Evolutionary conservation across 1,140 invertebrate genomes (phyloP), one percentile per base, ranked within the genome.

Genomic region (Piezodorus guildinii): DNA sequence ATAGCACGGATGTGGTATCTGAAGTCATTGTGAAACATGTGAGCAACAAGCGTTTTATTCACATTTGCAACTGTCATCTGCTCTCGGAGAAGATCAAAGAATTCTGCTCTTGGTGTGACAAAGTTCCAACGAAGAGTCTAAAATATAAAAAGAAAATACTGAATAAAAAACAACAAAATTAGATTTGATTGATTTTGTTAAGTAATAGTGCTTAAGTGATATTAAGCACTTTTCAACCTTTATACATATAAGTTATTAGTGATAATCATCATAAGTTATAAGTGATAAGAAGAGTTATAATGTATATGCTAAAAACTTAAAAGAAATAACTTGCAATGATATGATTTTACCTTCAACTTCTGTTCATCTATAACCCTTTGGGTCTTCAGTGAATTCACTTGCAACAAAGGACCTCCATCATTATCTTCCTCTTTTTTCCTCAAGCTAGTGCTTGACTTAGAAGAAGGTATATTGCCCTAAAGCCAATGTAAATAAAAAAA

Each of bases 21-120:
- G 74, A 99, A 98, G 76, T 99, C 95, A 68, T 83, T 80, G 75
- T 96, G 91, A 74, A 97, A 97, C 85, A 98, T 91, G 70, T 95
- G 91, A 0, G 85, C 79, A 68, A 94, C 84, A 2, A 97, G 77
- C 63, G 81, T 83, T 72, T 87, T 90, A 73, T 93, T 95, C 25
- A 97, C 83, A 69, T 87, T 86, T 0, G 91, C 90, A 15, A 82
- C 81, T 2, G 82, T 82, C 92, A 98, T 96, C 72, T 96, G 90
- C 68, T 91, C 88, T 69, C 87, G 88, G 15, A 99, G 74, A 64
- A 96, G 81, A 30, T 96, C 90, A 19, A 94, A 87, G 76, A 96
- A 98, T 72, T 98, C 96, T 72, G 91, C 87, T 30, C 92, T 79
- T 0, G 95, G 94, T 0, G 88, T 84, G 0, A 88, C 88, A 71